Evolutionary conservation across 2,113 vertebrate species (phyloP), one percentile per base, ranked within the genome.

Genomic region (Equus quagga): DNA sequence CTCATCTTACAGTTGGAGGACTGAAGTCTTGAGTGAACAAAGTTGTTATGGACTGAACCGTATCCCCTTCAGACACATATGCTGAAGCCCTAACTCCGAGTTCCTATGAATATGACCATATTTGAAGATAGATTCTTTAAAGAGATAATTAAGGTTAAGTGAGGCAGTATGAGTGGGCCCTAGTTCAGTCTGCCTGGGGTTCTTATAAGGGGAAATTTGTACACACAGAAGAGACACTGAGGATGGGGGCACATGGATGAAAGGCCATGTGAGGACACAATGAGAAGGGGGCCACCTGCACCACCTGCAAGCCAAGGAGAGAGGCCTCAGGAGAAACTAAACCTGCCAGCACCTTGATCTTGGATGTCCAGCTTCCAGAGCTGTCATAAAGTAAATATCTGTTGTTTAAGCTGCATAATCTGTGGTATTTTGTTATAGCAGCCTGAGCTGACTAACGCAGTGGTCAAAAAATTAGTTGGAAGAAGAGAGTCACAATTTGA

Each of bases 261-360:
- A 72, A 44, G 26, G 23, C 2, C 17, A 2, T 5, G 6, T 31
- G 26, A 70, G 2, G 4, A 26, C 36, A 72, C 4, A n/a, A 10
- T 2, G 24, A 56, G n/a, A 56, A 91, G 14, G 31, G 26, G 41
- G 58, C 2, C 51, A 73, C 49, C 17, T 62, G 3, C 1, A 67
- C 2, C 51, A 73, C 49, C 17, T 62, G 3, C 1, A 67, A 23
- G 28, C 1, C 19, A 73, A n/a, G 26, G 19, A 65, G 1, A 17
- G 24, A 33, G 12, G 9, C 0, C n/a, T 49, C 21, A 8, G 19
- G 9, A 54, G 46, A 92, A 75, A 69, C 23, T 24, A 60, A 88
- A 21, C 9, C 23, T 58, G n/a, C 1, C 5, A 51, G 56, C 0
- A 6, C 0, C 24, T 69, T 70, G 3, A 13, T 31, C 26, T 3